Percentiles rank a stretch among this genome's conserved stretches.
Evolutionary conservation across 1,140 invertebrate species (phyloP).

Genomic region (Drosophila saltans): DNA sequence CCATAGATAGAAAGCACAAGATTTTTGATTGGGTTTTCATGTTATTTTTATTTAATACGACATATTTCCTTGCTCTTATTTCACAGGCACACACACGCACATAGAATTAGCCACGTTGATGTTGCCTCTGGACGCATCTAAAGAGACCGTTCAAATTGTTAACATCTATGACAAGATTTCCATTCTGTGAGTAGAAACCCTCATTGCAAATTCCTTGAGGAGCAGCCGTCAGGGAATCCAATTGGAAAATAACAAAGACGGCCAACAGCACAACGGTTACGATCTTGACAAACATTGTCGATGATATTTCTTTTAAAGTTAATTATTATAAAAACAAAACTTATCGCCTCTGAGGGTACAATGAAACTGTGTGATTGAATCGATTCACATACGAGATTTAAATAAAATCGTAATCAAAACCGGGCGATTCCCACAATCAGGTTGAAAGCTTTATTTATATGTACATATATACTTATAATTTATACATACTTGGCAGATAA

Average conservation of each 20-base stretch:
- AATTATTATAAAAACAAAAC: neutral
- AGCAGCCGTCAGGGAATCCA: conserved; percentile 18
- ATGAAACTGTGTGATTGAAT: conserved; percentile 29
- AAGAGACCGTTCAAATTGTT: conserved; percentile 26
- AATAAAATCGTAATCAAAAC: conserved; percentile 37
- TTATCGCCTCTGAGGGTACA: conserved; percentile 24
- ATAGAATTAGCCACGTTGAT: conserved; percentile 38
- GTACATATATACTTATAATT: neutral
- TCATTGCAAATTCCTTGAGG: conserved; percentile 41
- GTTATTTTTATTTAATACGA: conserved; percentile 8
- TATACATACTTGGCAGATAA: conserved; percentile 23
- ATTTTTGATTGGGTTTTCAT: conserved; percentile 20
- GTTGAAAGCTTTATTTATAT: conserved; percentile 24
- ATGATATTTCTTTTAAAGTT: neutral
- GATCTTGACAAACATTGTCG: conserved; percentile 29
- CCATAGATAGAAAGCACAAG: neutral
- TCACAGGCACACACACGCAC: no score
- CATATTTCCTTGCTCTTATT: neutral
- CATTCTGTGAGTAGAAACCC: conserved; percentile 45
- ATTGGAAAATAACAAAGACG: conserved; percentile 7
- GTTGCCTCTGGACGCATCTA: conserved; percentile 42
- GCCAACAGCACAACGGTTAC: conserved; percentile 30
- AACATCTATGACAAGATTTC: conserved; percentile 48
- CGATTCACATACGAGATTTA: conserved; percentile 31
- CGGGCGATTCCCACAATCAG: conserved; percentile 62